Evolutionary conservation across 2,113 vertebrate species (phyloP), one percentile per base, ranked within the genome.

Genomic region (Pollachius pollachius): DNA sequence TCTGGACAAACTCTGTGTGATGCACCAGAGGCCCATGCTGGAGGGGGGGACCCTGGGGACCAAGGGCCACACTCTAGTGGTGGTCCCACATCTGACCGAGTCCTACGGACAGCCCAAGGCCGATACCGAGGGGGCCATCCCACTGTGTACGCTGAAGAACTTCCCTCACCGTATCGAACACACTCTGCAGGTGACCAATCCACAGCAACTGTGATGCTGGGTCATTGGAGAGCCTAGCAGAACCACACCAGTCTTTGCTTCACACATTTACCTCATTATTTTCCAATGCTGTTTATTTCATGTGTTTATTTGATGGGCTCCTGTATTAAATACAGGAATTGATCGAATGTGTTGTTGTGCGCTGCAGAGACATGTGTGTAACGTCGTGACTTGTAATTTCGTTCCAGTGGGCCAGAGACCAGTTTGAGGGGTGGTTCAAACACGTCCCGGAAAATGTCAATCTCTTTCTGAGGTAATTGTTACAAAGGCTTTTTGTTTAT

Each of bases 131-230:
- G 66, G 56, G 1, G 63, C 73, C 13, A 75, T 94, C 60, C 94
- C 94, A 0, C 67, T 91, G 54, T 98, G 96, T 68, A 97, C 96
- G 0, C 70, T 96, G 41, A 92, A 92, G 68, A 75, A 92, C 90
- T 95, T 95, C 73, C 96, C 95, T 34, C 83, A 81, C 75, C 89
- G 89, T 64, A 92, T 91, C 3, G 91, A 94, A 84, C 95, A 98
- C 78, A 94, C 94, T 0, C 75, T 96, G 54, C 95, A 97, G 94
- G 96, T 96, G 73, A 58, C 54, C 15, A 5, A 16, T 17, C 54
- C n/a, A 57, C 41, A 13, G 41, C 54, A 1, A 54, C 52, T 54
- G 52, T 12, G 13, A 54, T 34, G 30, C 30, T 34, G 6, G 30
- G 30, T 34, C 30, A 34, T 34, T 34, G 30, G 30, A 34, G 30